A percentile compares a stretch with the other conserved stretches of the same genome.
phyloP scores from a whole-genome alignment of 2,113 vertebrate genomes.

The Sarotherodon lohbergeri region DNA sequence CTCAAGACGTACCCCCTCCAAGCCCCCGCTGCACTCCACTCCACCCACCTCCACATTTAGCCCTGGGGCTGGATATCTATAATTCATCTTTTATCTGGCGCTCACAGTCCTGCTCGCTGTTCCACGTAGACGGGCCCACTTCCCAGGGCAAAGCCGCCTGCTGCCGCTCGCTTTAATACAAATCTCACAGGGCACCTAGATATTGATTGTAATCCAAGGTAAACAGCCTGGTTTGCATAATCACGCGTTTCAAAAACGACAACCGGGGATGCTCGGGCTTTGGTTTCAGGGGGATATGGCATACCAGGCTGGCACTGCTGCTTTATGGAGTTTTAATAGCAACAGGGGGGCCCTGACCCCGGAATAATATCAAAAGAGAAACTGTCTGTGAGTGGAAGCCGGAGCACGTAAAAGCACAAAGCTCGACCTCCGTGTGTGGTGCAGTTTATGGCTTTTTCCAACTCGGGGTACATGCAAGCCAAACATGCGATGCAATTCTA shows the following conservation, averaged over 20 bases:
- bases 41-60: conserved; percentile 41
- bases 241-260: conserved; percentile 29
- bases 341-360: conserved; percentile 36
- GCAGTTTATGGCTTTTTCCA: conserved; percentile 26
- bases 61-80: conserved; percentile 65
- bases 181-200: conserved; percentile 47
- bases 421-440: conserved; percentile 18
- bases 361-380: conserved; percentile 40
- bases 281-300: conserved; percentile 27
- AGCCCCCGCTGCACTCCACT: neutral
- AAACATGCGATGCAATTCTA: neutral
- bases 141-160: conserved; percentile 56
- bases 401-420: conserved; percentile 25
- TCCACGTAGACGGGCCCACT: conserved; percentile 53
- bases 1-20: conserved; percentile 12
- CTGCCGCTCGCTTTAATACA: conserved; percentile 43
- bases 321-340: conserved; percentile 41
- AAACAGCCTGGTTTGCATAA: conserved; percentile 66
- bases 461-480: neutral
- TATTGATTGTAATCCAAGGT: conserved; percentile 64
- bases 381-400: conserved; percentile 14
- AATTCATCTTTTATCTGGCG: conserved; percentile 72
- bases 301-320: conserved; percentile 35
- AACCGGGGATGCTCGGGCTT: neutral
- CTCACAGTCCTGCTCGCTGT: conserved; percentile 56